Percentiles rank a stretch among this genome's conserved stretches.
Evolutionary conservation across 2,797 vertebrate species (phyloP).

Genomic region (Gymnodraco acuticeps): DNA sequence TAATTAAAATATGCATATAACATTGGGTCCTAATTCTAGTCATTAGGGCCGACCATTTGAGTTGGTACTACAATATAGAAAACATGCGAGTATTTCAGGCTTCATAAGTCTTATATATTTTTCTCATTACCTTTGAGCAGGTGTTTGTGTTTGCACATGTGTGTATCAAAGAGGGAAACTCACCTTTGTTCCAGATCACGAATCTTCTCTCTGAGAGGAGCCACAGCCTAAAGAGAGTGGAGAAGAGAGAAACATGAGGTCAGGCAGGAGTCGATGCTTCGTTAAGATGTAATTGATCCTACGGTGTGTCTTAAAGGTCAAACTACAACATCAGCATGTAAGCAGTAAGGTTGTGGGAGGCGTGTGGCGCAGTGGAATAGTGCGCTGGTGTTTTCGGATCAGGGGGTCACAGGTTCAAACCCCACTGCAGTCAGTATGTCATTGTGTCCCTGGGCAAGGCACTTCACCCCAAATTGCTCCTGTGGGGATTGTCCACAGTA

Average conservation of each 20-base stretch:
- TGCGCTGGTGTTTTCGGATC: no score
- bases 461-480: no score
- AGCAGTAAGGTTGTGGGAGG: not conserved
- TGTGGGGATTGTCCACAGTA: no score
- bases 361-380: no score
- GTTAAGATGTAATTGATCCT: not conserved
- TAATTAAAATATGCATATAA: not conserved
- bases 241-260: slow-evolving; percentile 7
- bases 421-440: no score
- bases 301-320: not conserved
- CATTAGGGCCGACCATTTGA: not conserved
- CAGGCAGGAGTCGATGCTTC: not conserved
- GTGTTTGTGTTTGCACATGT: not conserved
- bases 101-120: no score
- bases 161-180: slow-evolving; percentile 23
- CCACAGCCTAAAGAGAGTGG: slow-evolving; percentile 87
- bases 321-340: not conserved
- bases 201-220: slow-evolving; percentile 96
- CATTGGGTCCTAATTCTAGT: not conserved
- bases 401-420: no score
- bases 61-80: not conserved
- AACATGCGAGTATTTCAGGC: not conserved
- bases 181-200: slow-evolving; percentile 97
- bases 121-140: not conserved
- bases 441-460: no score